Evolutionary conservation across 2,888 invertebrate species (phyloP), one percentile per base, ranked within the genome.

Genomic region (Heliconius erato): DNA sequence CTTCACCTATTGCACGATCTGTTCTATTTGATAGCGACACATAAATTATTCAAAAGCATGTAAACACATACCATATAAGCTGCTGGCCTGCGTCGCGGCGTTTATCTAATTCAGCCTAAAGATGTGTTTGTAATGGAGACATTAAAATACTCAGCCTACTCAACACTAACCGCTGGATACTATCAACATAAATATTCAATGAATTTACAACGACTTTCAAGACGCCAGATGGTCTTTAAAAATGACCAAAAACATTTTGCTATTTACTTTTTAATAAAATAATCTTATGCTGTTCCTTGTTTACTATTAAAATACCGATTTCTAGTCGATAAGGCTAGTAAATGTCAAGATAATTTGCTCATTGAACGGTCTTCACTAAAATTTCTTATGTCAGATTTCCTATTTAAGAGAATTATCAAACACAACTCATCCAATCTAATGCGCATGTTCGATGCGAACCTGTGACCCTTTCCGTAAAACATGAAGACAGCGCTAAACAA

Each of bases 121-220:
- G 88, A 87, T 87, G 86, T 86, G 85, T 86, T 87, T 84, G 88
- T 91, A 90, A 93, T 93, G 91, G 91, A 92, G 92, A 91, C 91
- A 92, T 93, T 92, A 92, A 91, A 90, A 92, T 91, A 90, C 91
- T 90, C 90, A 86, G 85, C 91, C 91, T 88, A 91, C 90, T 89
- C 88, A 86, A 88, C 88, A 85, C 82, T 81, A 83, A 74, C 71
- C 79, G 16, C 40, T 76, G 83, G 84, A 85, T 82, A 79, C 74
- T 85, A 83, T 82, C 81, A 78, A 78, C 49, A 76, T 86, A 81
- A 84, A 84, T 84, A 85, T 86, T 83, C 69, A 82, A 82, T 81
- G 85, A 84, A 87, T 87, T 86, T 86, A 87, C 86, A 86, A 87
- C 87, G 88, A 88, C 89, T 90, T 89, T 89, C 89, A 86, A 87